A percentile compares a stretch with the other conserved stretches of the same genome.
Evolutionary conservation across 2,113 vertebrate species (phyloP).

Genomic region (Platichthys stellatus): DNA sequence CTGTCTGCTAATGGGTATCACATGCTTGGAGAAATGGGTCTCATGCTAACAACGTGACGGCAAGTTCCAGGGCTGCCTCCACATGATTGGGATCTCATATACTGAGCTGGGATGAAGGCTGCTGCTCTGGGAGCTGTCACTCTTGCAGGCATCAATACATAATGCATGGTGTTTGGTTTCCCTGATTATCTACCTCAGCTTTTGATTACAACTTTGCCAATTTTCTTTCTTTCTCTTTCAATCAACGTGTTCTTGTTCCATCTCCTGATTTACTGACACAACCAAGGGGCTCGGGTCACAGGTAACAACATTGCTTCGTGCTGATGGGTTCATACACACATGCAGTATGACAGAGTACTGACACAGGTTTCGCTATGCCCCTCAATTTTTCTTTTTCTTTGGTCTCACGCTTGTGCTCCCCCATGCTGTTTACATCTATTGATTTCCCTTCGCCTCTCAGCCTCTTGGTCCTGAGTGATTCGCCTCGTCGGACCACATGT

Average conservation of each 20-base stretch:
- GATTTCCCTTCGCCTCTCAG: conserved; percentile 38
- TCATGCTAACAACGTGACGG: conserved; percentile 22
- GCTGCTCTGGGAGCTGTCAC: conserved; percentile 33
- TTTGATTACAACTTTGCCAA: conserved; percentile 29
- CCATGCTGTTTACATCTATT: conserved; percentile 25
- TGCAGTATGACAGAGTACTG: neutral
- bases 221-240: conserved; percentile 21
- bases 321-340: neutral
- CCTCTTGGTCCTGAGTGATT: conserved; percentile 32
- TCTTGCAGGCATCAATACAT: conserved; percentile 9
- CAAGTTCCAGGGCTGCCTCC: conserved; percentile 4
- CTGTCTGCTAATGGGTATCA: neutral
- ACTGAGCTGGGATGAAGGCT: conserved; percentile 4
- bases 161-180: conserved; percentile 16
- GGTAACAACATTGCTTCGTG: conserved; percentile 9
- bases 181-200: conserved; percentile 21
- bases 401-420: conserved; percentile 3
- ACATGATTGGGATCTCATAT: conserved; percentile 4
- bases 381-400: neutral
- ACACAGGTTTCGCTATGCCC: no score
- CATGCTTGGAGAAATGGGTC: conserved; percentile 1
- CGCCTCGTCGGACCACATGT: conserved; percentile 36
- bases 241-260: conserved; percentile 13
- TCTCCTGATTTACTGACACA: conserved; percentile 24
- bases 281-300: neutral